Percentiles rank a stretch among this genome's conserved stretches.
These are phyloP conservation scores for human (Homo sapiens) DNA, from an alignment of 2,113 vertebrate genomes.

Conservation along the genomic window GRCh38 chr3:104883001-104883500, in stretches of 20 bases:
- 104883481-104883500: neutral
- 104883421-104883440: neutral
- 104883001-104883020: neutral
- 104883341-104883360: neutral
- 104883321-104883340: neutral
- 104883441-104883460: neutral
- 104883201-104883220: conserved; percentile 55
- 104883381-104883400: neutral
- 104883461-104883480: neutral
- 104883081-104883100: conserved; percentile 47
- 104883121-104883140: neutral
- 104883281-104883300: neutral
- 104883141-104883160: neutral
- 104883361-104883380: neutral
- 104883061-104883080: neutral
- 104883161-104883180: conserved; percentile 18
- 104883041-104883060: neutral
- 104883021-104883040: neutral
- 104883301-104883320: neutral
- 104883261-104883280: conserved; percentile 5
- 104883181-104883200: conserved; percentile 3
- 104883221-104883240: conserved; percentile 34
- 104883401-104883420: neutral
- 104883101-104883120: neutral
- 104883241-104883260: conserved; percentile 18